These are phyloP conservation scores for Seriola quinqueradiata DNA, from an alignment of 2,113 vertebrate genomes.

Conservation along the genomic window DNA sequence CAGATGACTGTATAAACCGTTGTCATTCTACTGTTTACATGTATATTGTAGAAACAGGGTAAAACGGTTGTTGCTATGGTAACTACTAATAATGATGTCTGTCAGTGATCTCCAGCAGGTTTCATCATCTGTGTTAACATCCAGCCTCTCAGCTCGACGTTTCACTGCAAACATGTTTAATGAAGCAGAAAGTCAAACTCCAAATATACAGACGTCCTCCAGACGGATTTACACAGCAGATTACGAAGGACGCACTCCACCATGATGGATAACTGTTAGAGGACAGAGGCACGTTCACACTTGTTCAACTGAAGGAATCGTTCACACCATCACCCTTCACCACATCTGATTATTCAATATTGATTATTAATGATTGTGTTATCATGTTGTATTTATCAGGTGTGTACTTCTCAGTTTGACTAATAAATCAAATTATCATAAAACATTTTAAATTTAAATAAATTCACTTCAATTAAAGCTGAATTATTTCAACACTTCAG, in stretches of 20 bases:
- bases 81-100: neutral
- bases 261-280: neutral
- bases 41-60: neutral
- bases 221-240: neutral
- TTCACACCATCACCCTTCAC: too few relatives aligned
- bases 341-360: too few relatives aligned
- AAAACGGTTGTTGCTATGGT: neutral
- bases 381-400: too few relatives aligned
- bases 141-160: neutral
- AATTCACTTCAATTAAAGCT: too few relatives aligned
- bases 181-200: neutral
- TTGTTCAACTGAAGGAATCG: too few relatives aligned
- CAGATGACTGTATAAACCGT: too few relatives aligned
- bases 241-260: neutral
- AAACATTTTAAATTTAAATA: too few relatives aligned
- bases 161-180: too few relatives aligned
- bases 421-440: too few relatives aligned
- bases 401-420: too few relatives aligned
- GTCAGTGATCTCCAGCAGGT: neutral
- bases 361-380: too few relatives aligned
- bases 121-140: neutral
- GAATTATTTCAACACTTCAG: too few relatives aligned
- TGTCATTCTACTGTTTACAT: neutral
- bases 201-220: neutral
- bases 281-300: neutral